Evolutionary conservation across 2,113 vertebrate genomes (phyloP), one percentile per base, ranked within the genome.

Genomic region (Pangasianodon hypophthalmus): DNA sequence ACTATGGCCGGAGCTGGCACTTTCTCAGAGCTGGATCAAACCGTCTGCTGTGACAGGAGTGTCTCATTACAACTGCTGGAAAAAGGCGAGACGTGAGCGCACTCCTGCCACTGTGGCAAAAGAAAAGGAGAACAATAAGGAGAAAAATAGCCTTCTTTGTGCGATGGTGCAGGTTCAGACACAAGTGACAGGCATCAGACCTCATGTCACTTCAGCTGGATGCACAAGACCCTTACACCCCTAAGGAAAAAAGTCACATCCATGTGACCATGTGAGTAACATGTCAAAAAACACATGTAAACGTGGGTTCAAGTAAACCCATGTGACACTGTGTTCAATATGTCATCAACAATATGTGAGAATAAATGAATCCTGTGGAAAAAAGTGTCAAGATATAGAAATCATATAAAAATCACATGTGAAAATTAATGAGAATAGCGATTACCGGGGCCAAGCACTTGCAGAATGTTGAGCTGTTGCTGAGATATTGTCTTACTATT

Each of bases 1-100:
- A 89, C 85, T 82, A 48, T 89, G 60, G 88, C 84, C 82, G 71
- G 85, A 91, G 83, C 80, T 87, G 79, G 85, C 52, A 84, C 82
- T 83, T 41, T 50, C 85, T 92, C 90, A 11, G 86, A 81, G 85
- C 56, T 77, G 84, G 81, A 90, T 90, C 77, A 82, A 77, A 87
- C 67, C 81, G 26, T 89, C 84, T 67, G 75, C 52, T 81, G 85
- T 90, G 89, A 87, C 81, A 83, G 89, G 16, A 87, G 87, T 75
- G 85, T 71, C 87, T 92, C 90, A 84, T 92, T 87, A 90, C 46
- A 84, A 50, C 69, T 71, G 46, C 24, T 29, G 82, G 73, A 85
- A 67, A 26, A 88, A 87, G 83, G 44, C 46, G 1, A 60, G 60
- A 73, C 69, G 29, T 41, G 24, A 56, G 56, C 18, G 37, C 75